Conservation (phyloP, 1,140 invertebrate genomes). For the Plodia interpunctella region DNA sequence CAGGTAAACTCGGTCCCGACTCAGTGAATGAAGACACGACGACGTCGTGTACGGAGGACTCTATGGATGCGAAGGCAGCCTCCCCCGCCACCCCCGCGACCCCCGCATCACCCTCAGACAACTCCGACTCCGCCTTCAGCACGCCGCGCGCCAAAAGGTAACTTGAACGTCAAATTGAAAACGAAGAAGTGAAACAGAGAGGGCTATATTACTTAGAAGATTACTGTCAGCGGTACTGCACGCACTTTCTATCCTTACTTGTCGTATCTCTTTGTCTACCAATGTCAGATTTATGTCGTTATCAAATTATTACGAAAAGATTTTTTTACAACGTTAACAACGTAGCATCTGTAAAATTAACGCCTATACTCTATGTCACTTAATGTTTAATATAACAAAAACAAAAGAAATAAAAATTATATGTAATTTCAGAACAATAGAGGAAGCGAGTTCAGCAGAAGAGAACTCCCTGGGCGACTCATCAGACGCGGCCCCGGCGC, state of each 20-base stretch:
- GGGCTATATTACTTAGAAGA: too few species aligned
- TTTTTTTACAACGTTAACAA: too few species aligned
- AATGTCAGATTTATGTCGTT: too few species aligned
- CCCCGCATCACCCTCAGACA: slow-evolving; percentile 62
- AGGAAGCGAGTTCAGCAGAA: slow-evolving; percentile 73
- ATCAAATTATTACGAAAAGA: too few species aligned
- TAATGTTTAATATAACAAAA: too few species aligned
- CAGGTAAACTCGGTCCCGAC: slow-evolving; percentile 68
- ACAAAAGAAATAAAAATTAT: not conserved
- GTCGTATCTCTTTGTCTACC: too few species aligned
- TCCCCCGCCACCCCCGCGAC: slow-evolving; percentile 70
- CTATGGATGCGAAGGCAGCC: slow-evolving; percentile 76
- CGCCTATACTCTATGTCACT: too few species aligned
- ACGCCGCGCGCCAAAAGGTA: slow-evolving; percentile 67
- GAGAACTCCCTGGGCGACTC: slow-evolving; percentile 71
- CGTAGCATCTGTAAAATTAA: too few species aligned
- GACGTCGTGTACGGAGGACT: slow-evolving; percentile 85
- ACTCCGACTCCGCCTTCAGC: slow-evolving; percentile 67
- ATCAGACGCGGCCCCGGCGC: slow-evolving; percentile 46
- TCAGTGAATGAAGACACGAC: slow-evolving; percentile 78
- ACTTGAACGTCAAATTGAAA: too few species aligned
- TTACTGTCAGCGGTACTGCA: too few species aligned
- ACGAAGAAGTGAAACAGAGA: not conserved
- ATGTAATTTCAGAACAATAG: slow-evolving; percentile 53
- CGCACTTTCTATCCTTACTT: too few species aligned